Evolutionary conservation across 2,113 vertebrate species (phyloP).

Genomic region (Salvelinus namaycush): DNA sequence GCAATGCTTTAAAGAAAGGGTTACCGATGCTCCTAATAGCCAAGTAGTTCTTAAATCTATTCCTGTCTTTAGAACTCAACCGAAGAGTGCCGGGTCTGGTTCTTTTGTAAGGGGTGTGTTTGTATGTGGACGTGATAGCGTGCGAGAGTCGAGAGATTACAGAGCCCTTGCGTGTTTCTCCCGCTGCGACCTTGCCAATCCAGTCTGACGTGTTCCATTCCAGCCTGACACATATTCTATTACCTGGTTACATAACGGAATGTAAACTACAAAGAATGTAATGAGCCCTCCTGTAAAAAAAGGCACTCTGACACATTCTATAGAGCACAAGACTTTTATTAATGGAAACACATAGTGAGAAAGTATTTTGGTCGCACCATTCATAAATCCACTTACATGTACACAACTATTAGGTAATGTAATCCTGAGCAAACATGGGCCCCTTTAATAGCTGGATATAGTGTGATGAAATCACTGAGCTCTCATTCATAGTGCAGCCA

Average conservation of each 20-base stretch:
- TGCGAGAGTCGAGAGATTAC: conserved; percentile 42
- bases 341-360: conserved; percentile 53
- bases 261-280: conserved; percentile 70
- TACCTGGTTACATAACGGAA: conserved; percentile 67
- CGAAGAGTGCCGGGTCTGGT: not conserved
- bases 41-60: not conserved
- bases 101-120: conserved; percentile 19
- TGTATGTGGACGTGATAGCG: conserved; percentile 38
- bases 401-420: conserved; percentile 7
- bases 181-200: conserved; percentile 60
- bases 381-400: conserved; percentile 63
- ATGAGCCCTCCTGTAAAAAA: conserved; percentile 28
- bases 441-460: not conserved
- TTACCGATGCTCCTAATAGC: conserved; percentile 1
- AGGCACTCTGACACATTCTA: conserved; percentile 21
- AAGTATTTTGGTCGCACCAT: conserved; percentile 51
- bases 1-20: not conserved
- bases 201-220: conserved; percentile 68
- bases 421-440: not conserved
- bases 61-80: not conserved
- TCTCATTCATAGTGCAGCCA: not conserved
- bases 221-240: conserved; percentile 55
- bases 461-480: not conserved
- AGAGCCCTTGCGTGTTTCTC: conserved; percentile 56
- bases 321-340: conserved; percentile 58